phyloP scores from a whole-genome alignment of 2,113 vertebrate species.

The Elaphurus davidianus region DNA sequence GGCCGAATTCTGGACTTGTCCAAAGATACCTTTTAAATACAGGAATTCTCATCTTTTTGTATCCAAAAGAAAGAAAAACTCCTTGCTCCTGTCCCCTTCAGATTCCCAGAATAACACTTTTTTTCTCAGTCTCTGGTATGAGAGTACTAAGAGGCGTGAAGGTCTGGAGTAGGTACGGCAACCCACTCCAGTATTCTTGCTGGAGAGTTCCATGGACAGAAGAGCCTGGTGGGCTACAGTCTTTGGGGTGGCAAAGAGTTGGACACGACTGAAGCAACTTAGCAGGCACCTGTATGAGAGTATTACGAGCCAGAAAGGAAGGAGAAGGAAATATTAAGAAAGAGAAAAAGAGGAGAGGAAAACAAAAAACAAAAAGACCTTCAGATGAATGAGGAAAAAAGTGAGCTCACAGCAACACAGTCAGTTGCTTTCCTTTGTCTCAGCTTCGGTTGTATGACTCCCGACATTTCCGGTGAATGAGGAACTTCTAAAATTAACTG shows the following conservation, averaged over 20 bases:
- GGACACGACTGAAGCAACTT: background rate
- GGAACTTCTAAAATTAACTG: background rate
- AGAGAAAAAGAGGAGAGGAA: background rate
- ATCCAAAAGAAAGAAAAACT: background rate
- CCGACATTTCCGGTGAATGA: background rate
- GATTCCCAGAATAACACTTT: background rate
- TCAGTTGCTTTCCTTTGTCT: too few relatives aligned
- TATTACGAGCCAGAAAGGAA: too few relatives aligned
- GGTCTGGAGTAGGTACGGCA: background rate
- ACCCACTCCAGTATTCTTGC: background rate
- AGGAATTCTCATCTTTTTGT: background rate
- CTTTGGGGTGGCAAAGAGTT: background rate
- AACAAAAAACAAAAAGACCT: background rate
- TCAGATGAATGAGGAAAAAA: background rate
- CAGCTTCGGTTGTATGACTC: rapidly evolving
- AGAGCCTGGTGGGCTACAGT: background rate
- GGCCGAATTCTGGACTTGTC: background rate
- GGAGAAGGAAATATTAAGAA: background rate
- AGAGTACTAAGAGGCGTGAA: background rate
- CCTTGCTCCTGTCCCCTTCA: background rate
- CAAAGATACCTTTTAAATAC: background rate
- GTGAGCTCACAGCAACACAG: rapidly evolving
- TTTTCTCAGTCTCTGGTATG: background rate
- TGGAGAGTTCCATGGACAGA: background rate
- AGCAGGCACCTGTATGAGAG: rapidly evolving